These are phyloP conservation scores for Acrossocheilus fasciatus DNA, from an alignment of 2,797 vertebrate species.

Conservation along the genomic window DNA sequence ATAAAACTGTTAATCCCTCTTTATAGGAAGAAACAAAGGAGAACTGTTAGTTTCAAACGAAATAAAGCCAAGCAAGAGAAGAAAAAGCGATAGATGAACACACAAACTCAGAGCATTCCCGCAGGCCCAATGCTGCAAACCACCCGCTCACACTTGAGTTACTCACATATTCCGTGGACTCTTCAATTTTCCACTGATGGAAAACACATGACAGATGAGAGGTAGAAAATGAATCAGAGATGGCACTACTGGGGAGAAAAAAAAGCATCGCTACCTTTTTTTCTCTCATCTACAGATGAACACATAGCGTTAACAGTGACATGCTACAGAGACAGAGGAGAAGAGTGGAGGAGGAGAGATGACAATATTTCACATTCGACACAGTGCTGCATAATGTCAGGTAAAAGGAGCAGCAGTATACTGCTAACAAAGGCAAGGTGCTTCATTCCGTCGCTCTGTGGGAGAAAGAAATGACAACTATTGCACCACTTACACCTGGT, in stretches of 20 bases:
- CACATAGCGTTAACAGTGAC: conserved; percentile 73
- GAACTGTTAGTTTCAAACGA: conserved; percentile 59
- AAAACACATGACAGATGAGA: conserved; percentile 70
- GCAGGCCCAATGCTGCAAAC: conserved; percentile 65
- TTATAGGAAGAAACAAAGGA: neutral
- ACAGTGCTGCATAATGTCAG: conserved; percentile 38
- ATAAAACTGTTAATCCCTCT: conserved; percentile 43
- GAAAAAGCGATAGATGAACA: conserved; percentile 47
- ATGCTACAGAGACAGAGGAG: conserved; percentile 65
- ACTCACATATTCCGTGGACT: conserved; percentile 89
- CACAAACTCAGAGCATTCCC: conserved; percentile 55
- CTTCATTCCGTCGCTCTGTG: conserved; percentile 34
- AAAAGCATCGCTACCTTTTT: conserved; percentile 82
- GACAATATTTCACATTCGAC: conserved; percentile 43
- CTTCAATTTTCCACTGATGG: conserved; percentile 88
- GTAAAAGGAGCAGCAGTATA: conserved; percentile 27
- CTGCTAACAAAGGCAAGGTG: conserved; percentile 15
- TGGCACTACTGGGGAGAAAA: conserved; percentile 81
- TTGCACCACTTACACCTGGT: conserved; percentile 28
- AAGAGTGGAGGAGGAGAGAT: conserved; percentile 40
- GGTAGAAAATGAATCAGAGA: conserved; percentile 60
- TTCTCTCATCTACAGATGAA: conserved; percentile 80
- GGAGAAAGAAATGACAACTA: conserved; percentile 28
- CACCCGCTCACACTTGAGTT: conserved; percentile 78
- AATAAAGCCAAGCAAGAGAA: conserved; percentile 30